phyloP scores from a whole-genome alignment of 2,113 vertebrate genomes.

The Sceloporus tristichus region DNA sequence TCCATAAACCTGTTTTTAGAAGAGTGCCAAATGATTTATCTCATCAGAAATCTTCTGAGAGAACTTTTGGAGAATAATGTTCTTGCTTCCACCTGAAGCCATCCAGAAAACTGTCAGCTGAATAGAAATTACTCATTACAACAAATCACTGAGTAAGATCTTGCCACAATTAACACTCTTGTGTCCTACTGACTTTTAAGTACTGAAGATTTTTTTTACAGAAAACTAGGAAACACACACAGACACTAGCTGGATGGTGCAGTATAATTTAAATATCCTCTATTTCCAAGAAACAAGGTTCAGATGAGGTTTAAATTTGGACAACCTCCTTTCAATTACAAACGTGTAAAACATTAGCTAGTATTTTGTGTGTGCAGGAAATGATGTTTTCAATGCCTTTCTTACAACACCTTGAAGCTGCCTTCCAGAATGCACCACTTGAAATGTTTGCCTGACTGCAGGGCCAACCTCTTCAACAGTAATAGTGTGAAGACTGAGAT shows the following conservation, averaged over 20 bases:
- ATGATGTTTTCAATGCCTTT: too few relatives aligned
- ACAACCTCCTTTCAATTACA: not conserved
- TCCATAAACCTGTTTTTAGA: slow-evolving; percentile 12
- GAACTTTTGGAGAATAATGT: not conserved
- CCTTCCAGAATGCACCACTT: too few relatives aligned
- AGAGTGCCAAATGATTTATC: slow-evolving; percentile 6
- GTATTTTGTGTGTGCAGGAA: too few relatives aligned
- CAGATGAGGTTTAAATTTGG: not conserved
- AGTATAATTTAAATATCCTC: not conserved
- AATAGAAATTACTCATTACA: slow-evolving; percentile 4
- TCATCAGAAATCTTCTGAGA: slow-evolving; percentile 21
- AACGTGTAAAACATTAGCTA: too few relatives aligned
- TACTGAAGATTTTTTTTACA: not conserved
- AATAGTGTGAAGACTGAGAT: too few relatives aligned
- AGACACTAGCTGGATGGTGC: not conserved
- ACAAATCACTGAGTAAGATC: not conserved
- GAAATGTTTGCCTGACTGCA: too few relatives aligned
- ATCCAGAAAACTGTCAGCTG: slow-evolving; percentile 7
- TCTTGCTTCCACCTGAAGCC: slow-evolving; percentile 25
- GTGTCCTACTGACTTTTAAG: not conserved
- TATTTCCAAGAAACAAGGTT: not conserved
- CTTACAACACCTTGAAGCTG: too few relatives aligned
- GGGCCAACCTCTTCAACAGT: too few relatives aligned
- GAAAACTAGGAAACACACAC: not conserved
- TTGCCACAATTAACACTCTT: not conserved